Evolutionary conservation across 2,797 vertebrate species (phyloP), one percentile per base, ranked within the genome.

Genomic region (Philypnodon macrostomus): DNA sequence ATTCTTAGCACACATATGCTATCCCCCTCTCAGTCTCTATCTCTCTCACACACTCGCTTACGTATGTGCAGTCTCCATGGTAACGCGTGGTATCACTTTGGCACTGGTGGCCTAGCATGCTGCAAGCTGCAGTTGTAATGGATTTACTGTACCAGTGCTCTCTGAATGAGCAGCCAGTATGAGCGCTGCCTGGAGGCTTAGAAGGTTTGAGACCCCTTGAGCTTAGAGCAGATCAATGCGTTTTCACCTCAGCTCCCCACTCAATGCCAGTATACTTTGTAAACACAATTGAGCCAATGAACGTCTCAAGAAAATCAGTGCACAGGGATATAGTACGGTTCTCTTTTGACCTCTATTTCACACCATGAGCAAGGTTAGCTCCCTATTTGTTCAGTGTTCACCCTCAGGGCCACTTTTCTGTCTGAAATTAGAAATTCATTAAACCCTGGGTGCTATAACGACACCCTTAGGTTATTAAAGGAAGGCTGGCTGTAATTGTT

Each of bases 61-160:
- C 73, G 73, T 86, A 83, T 85, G 77, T 80, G 73, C 77, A 61
- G 87, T 90, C 86, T 78, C 88, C 87, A 89, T 90, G 87, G 86
- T 63, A 89, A 91, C 85, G 42, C 16, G 30, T 76, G 75, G 77
- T 69, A 85, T 85, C 83, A 63, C 67, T 79, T 67, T 75, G 74
- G 75, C 61, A 64, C 62, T 84, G 64, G 58, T 80, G 80, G 77
- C 61, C 58, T 44, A 61, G 66, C 58, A 59, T 72, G 63, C 67
- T 63, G 68, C 60, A 67, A 72, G 69, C 73, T 67, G 68, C 67
- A 77, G 67, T 44, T 73, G 63, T 70, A 52, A 55, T 77, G 69
- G 67, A 80, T 81, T 70, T 77, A 76, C 73, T 78, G 63, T 61
- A 74, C 48, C 41, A 48, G 55, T 6, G 15, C 33, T 6, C 47